Percentiles rank a stretch among this genome's conserved stretches.
Conservation (phyloP, 2,888 invertebrate species). For the Epirrhoe alternata region DNA sequence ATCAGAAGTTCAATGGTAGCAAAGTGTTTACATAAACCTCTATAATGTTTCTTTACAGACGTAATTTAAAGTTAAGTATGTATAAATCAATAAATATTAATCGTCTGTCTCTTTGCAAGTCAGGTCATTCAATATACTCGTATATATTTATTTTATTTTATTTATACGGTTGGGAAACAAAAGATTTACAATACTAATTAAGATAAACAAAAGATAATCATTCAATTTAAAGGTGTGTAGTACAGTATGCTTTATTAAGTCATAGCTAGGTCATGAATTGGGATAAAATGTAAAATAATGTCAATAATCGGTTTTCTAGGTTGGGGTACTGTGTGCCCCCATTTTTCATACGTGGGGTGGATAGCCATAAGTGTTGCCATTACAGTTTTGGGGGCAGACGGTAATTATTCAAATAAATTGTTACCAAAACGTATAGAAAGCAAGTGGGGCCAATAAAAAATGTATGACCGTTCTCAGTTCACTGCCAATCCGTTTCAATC, state of each 20-base stretch:
- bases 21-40: slow-evolving; percentile 47
- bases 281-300: no score
- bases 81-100: slow-evolving; percentile 61
- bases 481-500: slow-evolving; percentile 18
- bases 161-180: no score
- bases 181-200: no score
- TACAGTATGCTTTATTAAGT: no score
- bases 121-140: slow-evolving; percentile 56
- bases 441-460: background rate
- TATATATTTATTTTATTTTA: slow-evolving; percentile 34
- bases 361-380: no score
- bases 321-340: no score
- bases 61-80: slow-evolving; percentile 61
- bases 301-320: no score
- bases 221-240: no score
- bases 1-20: slow-evolving; percentile 44
- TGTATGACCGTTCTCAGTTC: slow-evolving; percentile 1
- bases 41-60: slow-evolving; percentile 50
- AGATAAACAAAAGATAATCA: no score
- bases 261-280: no score
- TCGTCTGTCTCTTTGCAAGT: slow-evolving; percentile 49
- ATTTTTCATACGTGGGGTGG: no score
- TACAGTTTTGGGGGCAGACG: no score
- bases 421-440: background rate
- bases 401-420: background rate